These are phyloP conservation scores for Natrix natrix DNA, from an alignment of 2,797 vertebrate species.

Conservation along the genomic window DNA sequence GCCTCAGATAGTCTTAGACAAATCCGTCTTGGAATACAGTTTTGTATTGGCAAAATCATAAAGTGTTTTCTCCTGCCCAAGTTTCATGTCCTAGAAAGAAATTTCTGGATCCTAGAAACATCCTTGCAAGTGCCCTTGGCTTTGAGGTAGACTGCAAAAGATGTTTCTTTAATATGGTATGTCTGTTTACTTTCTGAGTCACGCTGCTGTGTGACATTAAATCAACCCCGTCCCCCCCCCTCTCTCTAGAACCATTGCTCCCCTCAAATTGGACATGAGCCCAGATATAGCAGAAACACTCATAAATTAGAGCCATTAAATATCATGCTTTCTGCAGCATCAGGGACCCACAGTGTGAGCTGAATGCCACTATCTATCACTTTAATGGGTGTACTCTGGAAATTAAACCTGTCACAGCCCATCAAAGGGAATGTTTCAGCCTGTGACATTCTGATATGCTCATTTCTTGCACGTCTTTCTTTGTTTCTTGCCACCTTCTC, in stretches of 20 bases:
- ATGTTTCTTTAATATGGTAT: constrained; percentile 62
- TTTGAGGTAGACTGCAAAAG: constrained; percentile 39
- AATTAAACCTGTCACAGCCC: constrained; percentile 71
- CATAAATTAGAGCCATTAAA: constrained; percentile 69
- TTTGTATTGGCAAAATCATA: neutral
- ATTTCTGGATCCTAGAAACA: neutral
- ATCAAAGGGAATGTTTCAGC: constrained; percentile 62
- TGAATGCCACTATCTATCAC: constrained; percentile 67
- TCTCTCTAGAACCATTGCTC: constrained; percentile 8
- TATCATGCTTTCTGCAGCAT: constrained; percentile 38
- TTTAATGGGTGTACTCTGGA: constrained; percentile 73
- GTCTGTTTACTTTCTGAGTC: constrained; percentile 63
- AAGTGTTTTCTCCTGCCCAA: neutral
- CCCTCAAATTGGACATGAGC: constrained; percentile 48
- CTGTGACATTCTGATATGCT: constrained; percentile 42
- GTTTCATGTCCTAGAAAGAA: neutral
- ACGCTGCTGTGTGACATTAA: constrained; percentile 58
- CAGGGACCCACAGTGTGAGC: neutral
- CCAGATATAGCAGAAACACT: constrained; percentile 58
- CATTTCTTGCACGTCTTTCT: constrained; percentile 33
- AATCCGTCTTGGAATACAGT: neutral
- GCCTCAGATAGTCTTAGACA: neutral
- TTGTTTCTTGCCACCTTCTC: constrained; percentile 16
- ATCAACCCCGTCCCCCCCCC: constrained; percentile 51
- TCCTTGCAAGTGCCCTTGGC: constrained; percentile 15